phyloP scores from a whole-genome alignment of 2,113 vertebrate species.

The Urocynchramus pylzowi region DNA sequence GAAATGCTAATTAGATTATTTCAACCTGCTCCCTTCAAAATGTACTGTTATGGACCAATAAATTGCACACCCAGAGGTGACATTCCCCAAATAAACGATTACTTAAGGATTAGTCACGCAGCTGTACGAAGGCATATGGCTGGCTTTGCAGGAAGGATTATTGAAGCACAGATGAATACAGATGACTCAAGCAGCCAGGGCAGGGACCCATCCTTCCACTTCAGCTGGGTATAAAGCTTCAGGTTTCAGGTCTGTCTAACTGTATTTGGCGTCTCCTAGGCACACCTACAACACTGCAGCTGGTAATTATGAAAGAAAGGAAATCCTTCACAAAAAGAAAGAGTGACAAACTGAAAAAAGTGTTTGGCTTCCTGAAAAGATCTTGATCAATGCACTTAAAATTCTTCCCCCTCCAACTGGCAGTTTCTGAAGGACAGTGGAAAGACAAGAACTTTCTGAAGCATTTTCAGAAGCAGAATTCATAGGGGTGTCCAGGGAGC shows the following conservation, averaged over 20 bases:
- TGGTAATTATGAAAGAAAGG: not conserved
- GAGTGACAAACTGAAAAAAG: not conserved
- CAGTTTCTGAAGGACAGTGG: not conserved
- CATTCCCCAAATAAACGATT: constrained; percentile 44
- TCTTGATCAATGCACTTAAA: not conserved
- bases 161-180: constrained; percentile 8
- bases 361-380: not conserved
- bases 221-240: not conserved
- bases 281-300: not conserved
- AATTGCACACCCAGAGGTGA: constrained; percentile 36
- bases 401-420: not conserved
- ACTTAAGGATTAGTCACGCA: constrained; percentile 58
- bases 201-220: not conserved
- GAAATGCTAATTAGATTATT: constrained; percentile 13
- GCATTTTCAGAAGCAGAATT: not conserved
- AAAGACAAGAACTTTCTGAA: not conserved
- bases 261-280: not conserved
- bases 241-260: not conserved
- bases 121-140: not conserved
- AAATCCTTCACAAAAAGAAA: not conserved
- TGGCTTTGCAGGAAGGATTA: constrained; percentile 36
- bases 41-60: not conserved
- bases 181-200: not conserved
- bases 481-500: not conserved
- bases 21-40: not conserved